Evolutionary conservation across 2,113 vertebrate species (phyloP), one percentile per base, ranked within the genome.

Genomic region (Xiphophorus hellerii): DNA sequence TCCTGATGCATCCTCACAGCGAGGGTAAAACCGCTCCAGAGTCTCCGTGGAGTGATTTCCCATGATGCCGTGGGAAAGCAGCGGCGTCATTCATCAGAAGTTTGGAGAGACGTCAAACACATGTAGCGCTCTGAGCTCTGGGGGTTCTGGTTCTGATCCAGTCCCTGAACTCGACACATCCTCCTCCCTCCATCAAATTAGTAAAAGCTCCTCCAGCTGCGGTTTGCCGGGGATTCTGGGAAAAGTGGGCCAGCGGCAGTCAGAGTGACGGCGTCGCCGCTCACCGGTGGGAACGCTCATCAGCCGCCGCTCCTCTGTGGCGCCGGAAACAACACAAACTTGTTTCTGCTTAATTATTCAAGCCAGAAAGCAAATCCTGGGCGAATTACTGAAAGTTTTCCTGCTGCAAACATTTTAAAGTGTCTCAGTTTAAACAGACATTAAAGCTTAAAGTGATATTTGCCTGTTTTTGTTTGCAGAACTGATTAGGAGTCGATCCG

Each of bases 31-130:
- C 69, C 48, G 60, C n/a, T 62, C 51, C 33, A 76, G 28, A 60
- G 63, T 81, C 62, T 67, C 73, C 6, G 54, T 1, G 5, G 61
- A 37, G 80, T 66, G 77, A 85, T 82, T 88, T 88, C 87, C 81
- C 81, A 78, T 74, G 78, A 82, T 62, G 76, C 83, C 31, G n/a
- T 69, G n/a, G 71, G 83, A 76, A 73, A 82, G 82, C 74, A 63
- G 42, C 1, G 62, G 58, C 83, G 51, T 74, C 80, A 75, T 90
- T 83, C 83, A 87, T 87, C 89, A 87, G 68, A 84, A 62, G 73
- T 81, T 71, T 54, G 54, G 54, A 69, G 44, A 71, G 66, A 69
- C 71, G 76, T 61, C 39, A n/a, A 2, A 51, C 71, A 48, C 79
- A 42, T 27, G 66, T 15, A 17, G 28, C 9, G 29, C 25, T 61